These are phyloP conservation scores for Drosophila ochracea DNA, from an alignment of 2,888 invertebrate genomes.

Conservation along the genomic window DNA sequence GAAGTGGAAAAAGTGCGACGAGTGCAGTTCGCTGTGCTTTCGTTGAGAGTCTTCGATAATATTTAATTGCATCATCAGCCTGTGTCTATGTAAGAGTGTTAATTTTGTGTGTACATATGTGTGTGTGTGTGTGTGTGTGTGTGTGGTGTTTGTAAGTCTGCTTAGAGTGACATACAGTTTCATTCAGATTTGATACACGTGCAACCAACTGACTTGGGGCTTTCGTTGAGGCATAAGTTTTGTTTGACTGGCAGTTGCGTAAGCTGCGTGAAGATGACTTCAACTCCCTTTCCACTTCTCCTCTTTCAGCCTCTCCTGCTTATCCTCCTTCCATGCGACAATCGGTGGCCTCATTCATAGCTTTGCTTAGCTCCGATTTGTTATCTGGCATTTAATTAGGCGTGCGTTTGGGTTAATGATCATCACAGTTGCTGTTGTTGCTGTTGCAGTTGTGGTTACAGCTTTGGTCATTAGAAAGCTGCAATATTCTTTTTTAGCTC, in stretches of 20 bases:
- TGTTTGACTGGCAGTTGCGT: conserved; percentile 35
- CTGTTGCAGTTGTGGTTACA: conserved; percentile 38
- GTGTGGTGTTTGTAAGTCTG: neutral
- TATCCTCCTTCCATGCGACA: conserved; percentile 36
- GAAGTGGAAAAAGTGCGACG: conserved; percentile 62
- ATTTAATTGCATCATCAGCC: conserved; percentile 67
- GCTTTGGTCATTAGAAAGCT: conserved; percentile 74
- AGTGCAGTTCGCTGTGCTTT: conserved; percentile 71
- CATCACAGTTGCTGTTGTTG: conserved; percentile 32
- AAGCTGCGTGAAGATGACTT: conserved; percentile 47
- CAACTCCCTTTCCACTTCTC: neutral
- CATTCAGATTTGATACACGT: conserved; percentile 58
- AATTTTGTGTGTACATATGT: neutral
- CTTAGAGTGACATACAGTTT: conserved; percentile 39
- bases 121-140: neutral
- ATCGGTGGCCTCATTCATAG: conserved; percentile 65
- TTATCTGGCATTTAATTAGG: conserved; percentile 74
- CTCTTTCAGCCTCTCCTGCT: neutral
- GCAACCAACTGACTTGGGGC: conserved; percentile 29
- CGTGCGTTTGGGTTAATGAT: conserved; percentile 67
- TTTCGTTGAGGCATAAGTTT: conserved; percentile 58
- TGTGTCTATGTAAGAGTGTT: neutral
- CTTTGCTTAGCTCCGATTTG: conserved; percentile 45
- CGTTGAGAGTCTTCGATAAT: conserved; percentile 52
- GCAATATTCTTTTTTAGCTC: conserved; percentile 44